These are phyloP conservation scores for Drosophila mercatorum DNA, from an alignment of 2,888 invertebrate species.

Conservation along the genomic window DNA sequence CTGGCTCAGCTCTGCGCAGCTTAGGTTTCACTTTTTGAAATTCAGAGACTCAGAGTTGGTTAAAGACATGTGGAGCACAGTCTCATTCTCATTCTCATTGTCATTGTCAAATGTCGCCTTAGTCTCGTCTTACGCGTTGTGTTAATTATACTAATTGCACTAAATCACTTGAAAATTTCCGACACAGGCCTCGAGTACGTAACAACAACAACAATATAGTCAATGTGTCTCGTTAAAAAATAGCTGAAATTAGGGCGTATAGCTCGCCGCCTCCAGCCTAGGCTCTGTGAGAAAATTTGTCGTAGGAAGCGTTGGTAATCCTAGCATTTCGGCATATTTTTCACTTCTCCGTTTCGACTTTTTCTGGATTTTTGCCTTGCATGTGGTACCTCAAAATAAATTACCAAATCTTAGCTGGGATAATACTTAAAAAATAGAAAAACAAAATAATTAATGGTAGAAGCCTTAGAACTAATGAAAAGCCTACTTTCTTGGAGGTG, in stretches of 20 bases:
- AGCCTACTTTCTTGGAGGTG: slow-evolving; percentile 41
- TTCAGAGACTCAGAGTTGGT: slow-evolving; percentile 39
- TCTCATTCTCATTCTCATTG: not conserved
- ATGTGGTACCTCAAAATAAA: slow-evolving; percentile 74
- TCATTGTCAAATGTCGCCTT: slow-evolving; percentile 71
- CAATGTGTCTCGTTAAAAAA: slow-evolving; percentile 40
- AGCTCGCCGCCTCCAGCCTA: slow-evolving; percentile 41
- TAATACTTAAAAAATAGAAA: slow-evolving; percentile 32
- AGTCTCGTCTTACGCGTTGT: slow-evolving; percentile 73
- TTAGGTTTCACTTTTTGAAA: slow-evolving; percentile 21
- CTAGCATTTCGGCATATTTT: slow-evolving; percentile 38
- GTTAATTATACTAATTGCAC: slow-evolving; percentile 80
- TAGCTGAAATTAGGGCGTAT: slow-evolving; percentile 64
- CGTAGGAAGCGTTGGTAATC: slow-evolving; percentile 55
- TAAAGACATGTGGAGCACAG: slow-evolving; percentile 64
- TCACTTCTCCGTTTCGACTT: not conserved
- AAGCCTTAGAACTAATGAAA: slow-evolving; percentile 39
- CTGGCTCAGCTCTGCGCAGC: slow-evolving; percentile 1
- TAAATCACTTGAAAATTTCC: slow-evolving; percentile 76
- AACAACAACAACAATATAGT: not conserved
- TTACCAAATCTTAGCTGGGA: slow-evolving; percentile 66
- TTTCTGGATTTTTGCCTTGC: slow-evolving; percentile 48
- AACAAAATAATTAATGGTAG: slow-evolving; percentile 53
- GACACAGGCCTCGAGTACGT: slow-evolving; percentile 14
- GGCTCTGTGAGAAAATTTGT: slow-evolving; percentile 70